Conservation (phyloP, 2,888 invertebrate species). For the Napeogenes inachia region DNA sequence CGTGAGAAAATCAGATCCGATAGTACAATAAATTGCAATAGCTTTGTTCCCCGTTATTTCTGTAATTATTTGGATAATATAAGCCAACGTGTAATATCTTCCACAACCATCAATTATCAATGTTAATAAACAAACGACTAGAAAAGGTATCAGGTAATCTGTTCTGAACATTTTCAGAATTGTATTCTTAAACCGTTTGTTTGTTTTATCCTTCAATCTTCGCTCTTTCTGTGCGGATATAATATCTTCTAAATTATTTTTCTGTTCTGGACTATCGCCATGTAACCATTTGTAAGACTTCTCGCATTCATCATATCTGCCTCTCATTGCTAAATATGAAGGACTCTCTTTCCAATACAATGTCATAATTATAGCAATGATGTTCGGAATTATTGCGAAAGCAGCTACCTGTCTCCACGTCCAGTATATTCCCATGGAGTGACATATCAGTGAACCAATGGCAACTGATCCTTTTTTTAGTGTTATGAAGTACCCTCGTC, state of each 20-base stretch:
- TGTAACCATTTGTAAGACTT: constrained; percentile 40
- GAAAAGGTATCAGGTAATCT: constrained; percentile 29
- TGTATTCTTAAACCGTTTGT: neutral
- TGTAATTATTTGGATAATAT: constrained; percentile 42
- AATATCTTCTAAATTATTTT: constrained; percentile 37
- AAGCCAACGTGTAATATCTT: constrained; percentile 27
- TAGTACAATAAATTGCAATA: constrained; percentile 39
- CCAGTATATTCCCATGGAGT: constrained; percentile 37
- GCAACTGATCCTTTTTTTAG: constrained; percentile 36
- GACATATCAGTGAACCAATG: constrained; percentile 40
- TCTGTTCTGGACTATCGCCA: constrained; percentile 33
- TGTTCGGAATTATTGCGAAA: constrained; percentile 28
- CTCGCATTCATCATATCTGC: constrained; percentile 41
- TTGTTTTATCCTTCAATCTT: constrained; percentile 3
- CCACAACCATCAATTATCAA: constrained; percentile 27
- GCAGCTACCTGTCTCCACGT: constrained; percentile 43
- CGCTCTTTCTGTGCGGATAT: constrained; percentile 33
- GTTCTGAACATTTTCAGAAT: no score
- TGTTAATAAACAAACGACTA: constrained; percentile 12
- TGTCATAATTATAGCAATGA: constrained; percentile 32
- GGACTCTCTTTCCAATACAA: constrained; percentile 49
- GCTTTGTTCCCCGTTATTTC: constrained; percentile 37
- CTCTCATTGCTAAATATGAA: constrained; percentile 42
- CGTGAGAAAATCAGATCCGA: constrained; percentile 39
- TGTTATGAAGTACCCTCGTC: constrained; percentile 44